Evolutionary conservation across 2,888 invertebrate species (phyloP).

Genomic region (Monochamus alternatus): DNA sequence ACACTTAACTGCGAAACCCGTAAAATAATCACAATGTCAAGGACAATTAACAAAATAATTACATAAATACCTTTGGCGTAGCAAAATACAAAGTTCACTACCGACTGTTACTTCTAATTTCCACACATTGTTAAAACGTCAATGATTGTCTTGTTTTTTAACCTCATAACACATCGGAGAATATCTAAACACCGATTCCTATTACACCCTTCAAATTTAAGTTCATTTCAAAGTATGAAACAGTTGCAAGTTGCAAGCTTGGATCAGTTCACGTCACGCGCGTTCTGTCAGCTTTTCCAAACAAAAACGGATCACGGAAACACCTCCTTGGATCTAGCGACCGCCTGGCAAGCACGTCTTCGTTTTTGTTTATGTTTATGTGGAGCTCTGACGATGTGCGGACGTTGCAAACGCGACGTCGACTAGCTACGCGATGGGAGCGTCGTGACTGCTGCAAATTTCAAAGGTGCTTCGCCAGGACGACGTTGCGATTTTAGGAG

Average conservation of each 20-base stretch:
- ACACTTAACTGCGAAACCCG: not conserved
- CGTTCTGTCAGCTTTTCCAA: not conserved
- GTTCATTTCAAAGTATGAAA: slow-evolving; percentile 2
- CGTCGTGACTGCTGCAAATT: slow-evolving; percentile 30
- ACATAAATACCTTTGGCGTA: slow-evolving; percentile 19
- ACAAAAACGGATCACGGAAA: not conserved
- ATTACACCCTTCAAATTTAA: not conserved
- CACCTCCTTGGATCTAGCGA: not conserved
- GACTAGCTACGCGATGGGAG: slow-evolving; percentile 25
- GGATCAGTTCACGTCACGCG: not conserved
- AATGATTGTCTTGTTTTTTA: not conserved
- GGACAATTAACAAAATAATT: slow-evolving; percentile 16
- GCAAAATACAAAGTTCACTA: slow-evolving; percentile 26
- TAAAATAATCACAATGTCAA: slow-evolving; percentile 17
- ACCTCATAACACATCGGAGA: not conserved
- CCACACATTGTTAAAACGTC: not conserved
- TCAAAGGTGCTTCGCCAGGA: slow-evolving; percentile 23
- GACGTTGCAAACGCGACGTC: slow-evolving; percentile 15
- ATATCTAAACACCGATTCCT: not conserved
- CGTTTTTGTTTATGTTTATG: slow-evolving; percentile 30
- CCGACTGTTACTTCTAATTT: not conserved
- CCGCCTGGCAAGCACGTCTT: not conserved
- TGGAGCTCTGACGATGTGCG: slow-evolving; percentile 8
- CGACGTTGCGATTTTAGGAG: slow-evolving; percentile 26
- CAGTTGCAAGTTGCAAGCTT: too few species aligned